Percentiles rank a stretch among this genome's conserved stretches.
These are phyloP conservation scores for Tinea semifulvella DNA, from an alignment of 2,888 invertebrate species.

Conservation along the genomic window DNA sequence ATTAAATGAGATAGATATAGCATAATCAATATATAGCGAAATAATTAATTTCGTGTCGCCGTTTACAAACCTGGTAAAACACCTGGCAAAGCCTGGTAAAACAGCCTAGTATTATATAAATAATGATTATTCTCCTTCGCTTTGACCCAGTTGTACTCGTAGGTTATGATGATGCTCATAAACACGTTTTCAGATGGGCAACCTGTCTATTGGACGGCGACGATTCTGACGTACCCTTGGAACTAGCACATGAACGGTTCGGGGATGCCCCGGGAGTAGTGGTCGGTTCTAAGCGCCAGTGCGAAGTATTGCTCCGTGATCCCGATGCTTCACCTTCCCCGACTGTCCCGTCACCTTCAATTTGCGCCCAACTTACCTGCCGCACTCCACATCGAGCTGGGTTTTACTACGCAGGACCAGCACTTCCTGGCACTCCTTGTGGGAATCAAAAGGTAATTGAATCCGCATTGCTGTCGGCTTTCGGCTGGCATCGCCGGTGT, in stretches of 20 bases:
- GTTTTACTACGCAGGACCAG: constrained; percentile 81
- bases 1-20: too few species aligned
- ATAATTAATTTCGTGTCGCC: too few species aligned
- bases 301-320: constrained; percentile 74
- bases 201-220: constrained; percentile 72
- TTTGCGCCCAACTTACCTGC: constrained; percentile 75
- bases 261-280: constrained; percentile 72
- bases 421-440: constrained; percentile 82
- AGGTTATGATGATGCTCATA: too few species aligned
- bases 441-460: constrained; percentile 68
- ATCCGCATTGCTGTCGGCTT: too few species aligned
- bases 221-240: constrained; percentile 40
- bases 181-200: constrained; percentile 68
- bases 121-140: too few species aligned
- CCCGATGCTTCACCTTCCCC: constrained; percentile 67
- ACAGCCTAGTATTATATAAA: too few species aligned
- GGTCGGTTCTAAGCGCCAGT: constrained; percentile 80
- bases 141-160: too few species aligned
- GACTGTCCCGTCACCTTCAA: constrained; percentile 32
- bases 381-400: constrained; percentile 77
- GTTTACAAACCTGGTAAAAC: too few species aligned
- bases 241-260: constrained; percentile 70
- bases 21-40: too few species aligned
- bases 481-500: too few species aligned
- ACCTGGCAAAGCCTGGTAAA: too few species aligned